phyloP scores from a whole-genome alignment of 2,888 invertebrate genomes.

The Cephus sareptanus region DNA sequence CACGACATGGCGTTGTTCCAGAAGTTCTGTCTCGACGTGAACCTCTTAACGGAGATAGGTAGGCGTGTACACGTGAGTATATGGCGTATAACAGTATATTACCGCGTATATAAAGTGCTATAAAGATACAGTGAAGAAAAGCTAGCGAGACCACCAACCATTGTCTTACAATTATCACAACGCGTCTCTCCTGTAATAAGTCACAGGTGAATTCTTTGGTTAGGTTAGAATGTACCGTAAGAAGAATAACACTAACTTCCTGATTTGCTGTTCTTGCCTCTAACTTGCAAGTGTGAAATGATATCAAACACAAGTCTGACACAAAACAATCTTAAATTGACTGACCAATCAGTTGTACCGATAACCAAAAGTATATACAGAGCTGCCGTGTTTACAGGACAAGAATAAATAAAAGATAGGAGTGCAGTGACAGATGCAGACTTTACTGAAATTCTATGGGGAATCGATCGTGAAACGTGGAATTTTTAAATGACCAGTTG shows the following conservation, averaged over 20 bases:
- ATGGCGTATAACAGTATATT: background rate
- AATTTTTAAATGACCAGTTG: background rate
- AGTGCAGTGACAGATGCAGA: background rate
- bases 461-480: background rate
- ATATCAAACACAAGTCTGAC: background rate
- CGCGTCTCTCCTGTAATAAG: background rate
- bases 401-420: background rate
- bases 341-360: background rate
- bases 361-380: background rate
- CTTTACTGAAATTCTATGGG: background rate
- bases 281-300: background rate
- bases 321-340: background rate
- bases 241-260: background rate
- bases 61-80: background rate
- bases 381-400: background rate
- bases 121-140: background rate
- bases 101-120: background rate
- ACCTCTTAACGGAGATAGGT: background rate
- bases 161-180: background rate
- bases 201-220: background rate
- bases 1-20: background rate
- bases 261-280: background rate
- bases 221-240: slow-evolving; percentile 1
- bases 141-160: background rate
- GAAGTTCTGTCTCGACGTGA: background rate